A percentile compares a stretch with the other conserved stretches of the same genome.
Evolutionary conservation across 2,113 vertebrate species (phyloP).

Genomic region (Albula goreensis): DNA sequence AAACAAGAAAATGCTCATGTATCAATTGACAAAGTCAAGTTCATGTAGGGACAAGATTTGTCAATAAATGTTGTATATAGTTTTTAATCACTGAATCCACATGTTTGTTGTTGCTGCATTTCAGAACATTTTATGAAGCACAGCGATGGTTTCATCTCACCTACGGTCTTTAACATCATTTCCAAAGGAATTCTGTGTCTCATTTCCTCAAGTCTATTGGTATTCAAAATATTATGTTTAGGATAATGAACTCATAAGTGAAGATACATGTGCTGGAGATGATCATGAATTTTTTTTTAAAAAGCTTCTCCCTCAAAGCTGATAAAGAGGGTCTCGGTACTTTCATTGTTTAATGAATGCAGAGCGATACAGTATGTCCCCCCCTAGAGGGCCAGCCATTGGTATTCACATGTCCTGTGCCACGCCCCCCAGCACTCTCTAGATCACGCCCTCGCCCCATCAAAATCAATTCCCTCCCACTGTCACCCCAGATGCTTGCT

Average conservation of each 20-base stretch:
- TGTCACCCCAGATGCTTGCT: not conserved
- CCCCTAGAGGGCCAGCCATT: not conserved
- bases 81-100: constrained; percentile 44
- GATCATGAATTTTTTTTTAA: not conserved
- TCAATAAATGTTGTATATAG: constrained; percentile 72
- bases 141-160: not conserved
- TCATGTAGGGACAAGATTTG: constrained; percentile 46
- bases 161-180: not conserved
- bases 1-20: constrained; percentile 47
- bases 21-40: not conserved
- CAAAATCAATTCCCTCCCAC: not conserved
- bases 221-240: not conserved
- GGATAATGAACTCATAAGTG: not conserved
- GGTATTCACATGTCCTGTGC: not conserved
- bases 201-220: not conserved
- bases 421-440: not conserved
- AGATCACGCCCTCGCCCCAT: not conserved
- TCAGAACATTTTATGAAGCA: not conserved
- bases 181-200: not conserved
- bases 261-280: not conserved
- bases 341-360: not conserved
- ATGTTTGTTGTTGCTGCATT: constrained; percentile 27
- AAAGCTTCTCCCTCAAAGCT: constrained; percentile 5
- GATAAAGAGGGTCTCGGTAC: not conserved
- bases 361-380: not conserved